Base-by-base conservation (phyloP, 2,888 invertebrate species). In the Pegoplata infirma region DNA sequence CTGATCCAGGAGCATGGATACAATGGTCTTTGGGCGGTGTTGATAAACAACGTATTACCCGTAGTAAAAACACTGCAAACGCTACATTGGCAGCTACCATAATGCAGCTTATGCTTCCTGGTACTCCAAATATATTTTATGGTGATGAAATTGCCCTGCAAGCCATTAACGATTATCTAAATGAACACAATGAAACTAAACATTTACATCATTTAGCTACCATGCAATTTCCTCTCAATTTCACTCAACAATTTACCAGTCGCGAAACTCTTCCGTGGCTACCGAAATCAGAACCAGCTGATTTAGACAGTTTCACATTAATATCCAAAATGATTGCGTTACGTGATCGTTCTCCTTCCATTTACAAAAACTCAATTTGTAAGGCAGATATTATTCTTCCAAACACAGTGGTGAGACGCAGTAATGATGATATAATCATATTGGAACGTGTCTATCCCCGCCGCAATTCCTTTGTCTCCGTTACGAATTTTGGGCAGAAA, bases 91-190 rank as follows among this genome's bases (percentile, higher is more conserved):
- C 94, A 1, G 91, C 93, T 5, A 91, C 92, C 1, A 90, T 96
- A 80, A 90, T 98, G 83, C 93, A 95, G 85, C 91, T 97, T 86
- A 93, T 95, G 90, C 90, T 98, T 44, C 97, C 97, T 0, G 98
- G 92, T 7, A 96, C 97, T 0, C 93, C 96, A 0, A 95, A 93
- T 82, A 93, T 97, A 83, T 96, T 97, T 89, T 98, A 98, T 88
- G 97, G 97, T 0, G 97, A 98, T 88, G 97, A 98, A 91, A 93
- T 97, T 79, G 94, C 94, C 1, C 90, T 96, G 81, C 90, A 91
- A 55, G 92, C 93, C 81, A 86, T 92, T 2, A 85, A 90, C 47
- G 92, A 92, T 83, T 89, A 91, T 5, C 58, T 69, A 2, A 90
- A 90, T 66, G 93, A 93, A 84, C 91, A 91, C 73, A 90, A 91